Base-by-base conservation (phyloP, 35 echinoderm and acorn worm species). In the Lytechinus pictus region DNA sequence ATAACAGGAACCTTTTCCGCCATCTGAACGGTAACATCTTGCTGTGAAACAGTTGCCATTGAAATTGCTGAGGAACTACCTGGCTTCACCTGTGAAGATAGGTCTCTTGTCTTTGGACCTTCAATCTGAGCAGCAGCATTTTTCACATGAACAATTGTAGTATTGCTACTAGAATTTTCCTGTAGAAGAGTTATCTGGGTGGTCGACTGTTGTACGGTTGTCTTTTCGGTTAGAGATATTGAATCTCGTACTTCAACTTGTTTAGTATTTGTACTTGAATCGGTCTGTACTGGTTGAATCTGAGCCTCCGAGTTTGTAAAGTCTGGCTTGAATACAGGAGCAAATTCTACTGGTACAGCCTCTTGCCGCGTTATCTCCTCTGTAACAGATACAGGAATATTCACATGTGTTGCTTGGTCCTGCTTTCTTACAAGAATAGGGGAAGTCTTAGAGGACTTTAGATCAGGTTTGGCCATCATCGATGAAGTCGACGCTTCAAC, bases 241-340 rank as follows among this genome's bases (percentile, higher is more conserved):
- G 91, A 92, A 92, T 92, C 91, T 54, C 11, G 9, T 54, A 92
- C n/a, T 54, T 53, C 19, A 92, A 54, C 33, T 10, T 54, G 53
- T 54, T 51, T 53, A 24, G 91, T 92, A 54, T 92, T 92, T 92
- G 91, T 92, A 13, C 91, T 92, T 1, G 53, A 51, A 7, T 92
- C 91, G 7, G 33, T 54, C 9, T 54, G 91, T 54, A 53, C 91
- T 92, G 53, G 33, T 53, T 51, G 13, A 54, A 92, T 54, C 91
- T 92, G 91, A 51, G 91, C 9, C 33, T 92, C 33, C 0, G 91
- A 33, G 52, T 92, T 52, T n/a, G 29, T 33, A 53, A 24, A 33
- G 2, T 92, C 91, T 53, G 29, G 91, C 19, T 53, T 51, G 52
- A 53, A 92, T 10, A 54, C 5, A 10, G 91, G 91, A 53, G 51